Conservation (phyloP, 2,888 invertebrate species). For the Tolmerus cingulatus region DNA sequence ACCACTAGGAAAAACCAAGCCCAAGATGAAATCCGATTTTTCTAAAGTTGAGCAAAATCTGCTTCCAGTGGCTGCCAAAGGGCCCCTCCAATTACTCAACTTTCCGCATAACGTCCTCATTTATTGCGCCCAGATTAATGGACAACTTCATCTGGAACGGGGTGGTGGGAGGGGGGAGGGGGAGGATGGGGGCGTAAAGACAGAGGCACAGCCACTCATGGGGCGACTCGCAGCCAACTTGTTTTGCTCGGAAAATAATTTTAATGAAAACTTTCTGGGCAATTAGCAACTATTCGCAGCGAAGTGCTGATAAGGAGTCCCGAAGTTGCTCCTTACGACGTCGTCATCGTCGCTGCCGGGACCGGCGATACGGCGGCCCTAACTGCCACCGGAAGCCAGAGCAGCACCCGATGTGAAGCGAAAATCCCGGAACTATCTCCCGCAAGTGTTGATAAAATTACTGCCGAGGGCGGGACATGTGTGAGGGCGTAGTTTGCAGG, state of each 20-base stretch:
- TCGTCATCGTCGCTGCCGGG: not conserved
- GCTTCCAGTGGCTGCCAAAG: constrained; percentile 4
- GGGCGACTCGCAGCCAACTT: not conserved
- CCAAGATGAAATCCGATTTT: not conserved
- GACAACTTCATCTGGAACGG: not conserved
- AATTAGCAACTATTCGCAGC: constrained; percentile 7
- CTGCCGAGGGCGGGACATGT: not conserved
- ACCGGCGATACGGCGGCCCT: not conserved
- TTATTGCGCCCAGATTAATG: not conserved
- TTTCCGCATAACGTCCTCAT: not conserved
- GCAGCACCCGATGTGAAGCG: not conserved
- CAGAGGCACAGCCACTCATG: not conserved
- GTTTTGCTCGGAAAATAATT: not conserved
- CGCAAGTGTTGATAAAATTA: not conserved
- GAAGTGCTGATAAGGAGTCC: not conserved
- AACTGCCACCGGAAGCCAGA: not conserved
- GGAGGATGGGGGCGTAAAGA: no score
- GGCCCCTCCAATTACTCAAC: not conserved
- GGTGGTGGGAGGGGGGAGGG: no score
- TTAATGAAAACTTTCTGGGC: constrained; percentile 8
- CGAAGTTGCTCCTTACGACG: not conserved
- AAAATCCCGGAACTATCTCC: not conserved
- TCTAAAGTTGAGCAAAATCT: not conserved
- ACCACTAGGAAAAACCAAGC: not conserved
- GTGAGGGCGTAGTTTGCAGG: not conserved